These are phyloP conservation scores for Peromyscus attwateri DNA, from an alignment of 2,797 vertebrate genomes.

Conservation along the genomic window DNA sequence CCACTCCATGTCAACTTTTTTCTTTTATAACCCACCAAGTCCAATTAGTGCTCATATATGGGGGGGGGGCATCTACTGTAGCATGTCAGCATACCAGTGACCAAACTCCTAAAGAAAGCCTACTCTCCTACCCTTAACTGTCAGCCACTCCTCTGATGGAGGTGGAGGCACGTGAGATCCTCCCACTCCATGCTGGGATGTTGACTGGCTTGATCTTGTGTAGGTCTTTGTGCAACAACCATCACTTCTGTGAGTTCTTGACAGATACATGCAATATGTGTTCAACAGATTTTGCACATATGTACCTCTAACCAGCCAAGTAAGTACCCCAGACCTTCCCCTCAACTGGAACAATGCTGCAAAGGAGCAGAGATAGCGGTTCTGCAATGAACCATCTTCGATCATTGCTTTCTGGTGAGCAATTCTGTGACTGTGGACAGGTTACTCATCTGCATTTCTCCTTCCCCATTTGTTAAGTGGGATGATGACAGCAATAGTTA, in stretches of 20 bases:
- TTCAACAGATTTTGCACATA: not conserved
- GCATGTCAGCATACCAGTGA: not conserved
- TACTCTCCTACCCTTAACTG: not conserved
- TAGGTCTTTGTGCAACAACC: not conserved
- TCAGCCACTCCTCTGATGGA: not conserved
- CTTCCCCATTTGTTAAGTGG: not conserved
- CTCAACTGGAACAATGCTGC: not conserved
- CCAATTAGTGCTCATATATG: not conserved
- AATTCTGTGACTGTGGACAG: not conserved
- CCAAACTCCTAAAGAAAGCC: too few relatives aligned
- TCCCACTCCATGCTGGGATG: not conserved
- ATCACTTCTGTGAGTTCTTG: not conserved
- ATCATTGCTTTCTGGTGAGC: not conserved
- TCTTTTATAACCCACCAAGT: not conserved
- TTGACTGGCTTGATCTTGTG: not conserved
- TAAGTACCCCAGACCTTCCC: fast-evolving
- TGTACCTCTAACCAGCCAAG: not conserved
- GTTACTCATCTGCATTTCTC: not conserved
- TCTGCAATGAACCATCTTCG: not conserved
- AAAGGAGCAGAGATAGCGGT: not conserved
- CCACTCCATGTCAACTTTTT: not conserved
- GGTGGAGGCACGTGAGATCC: not conserved
- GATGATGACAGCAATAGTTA: not conserved
- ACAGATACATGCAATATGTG: not conserved
- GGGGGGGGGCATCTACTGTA: too few relatives aligned